Conservation (phyloP, 2,113 vertebrate species). For the Leptobrachium leishanense region DNA sequence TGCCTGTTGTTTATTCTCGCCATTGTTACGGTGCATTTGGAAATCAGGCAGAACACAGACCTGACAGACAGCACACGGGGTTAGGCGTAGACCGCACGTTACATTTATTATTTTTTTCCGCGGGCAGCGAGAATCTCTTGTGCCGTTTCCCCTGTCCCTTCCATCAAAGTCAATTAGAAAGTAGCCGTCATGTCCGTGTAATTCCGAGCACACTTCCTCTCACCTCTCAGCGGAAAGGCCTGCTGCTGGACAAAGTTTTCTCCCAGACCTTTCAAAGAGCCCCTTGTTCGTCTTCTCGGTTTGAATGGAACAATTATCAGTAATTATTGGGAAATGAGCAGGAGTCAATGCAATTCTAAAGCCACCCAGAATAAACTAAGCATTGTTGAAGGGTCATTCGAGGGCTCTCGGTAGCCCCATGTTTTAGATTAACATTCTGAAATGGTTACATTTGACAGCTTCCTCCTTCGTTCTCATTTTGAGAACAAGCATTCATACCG, state of each 20-base stretch:
- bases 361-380: conserved; percentile 67
- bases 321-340: conserved; percentile 73
- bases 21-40: conserved; percentile 60
- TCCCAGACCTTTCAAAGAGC: conserved; percentile 62
- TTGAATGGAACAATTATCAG: conserved; percentile 69
- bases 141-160: conserved; percentile 49
- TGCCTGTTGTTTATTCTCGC: conserved; percentile 55
- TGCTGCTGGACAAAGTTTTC: conserved; percentile 65
- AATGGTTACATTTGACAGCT: conserved; percentile 65
- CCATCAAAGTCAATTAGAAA: conserved; percentile 64
- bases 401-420: conserved; percentile 47
- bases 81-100: conserved; percentile 51
- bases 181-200: conserved; percentile 57
- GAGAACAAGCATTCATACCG: conserved; percentile 50
- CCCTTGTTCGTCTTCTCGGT: conserved; percentile 66
- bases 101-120: conserved; percentile 30
- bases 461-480: conserved; percentile 52
- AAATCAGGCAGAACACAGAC: conserved; percentile 52
- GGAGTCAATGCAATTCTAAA: conserved; percentile 67
- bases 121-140: conserved; percentile 40
- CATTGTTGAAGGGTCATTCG: conserved; percentile 59
- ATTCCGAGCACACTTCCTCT: conserved; percentile 65
- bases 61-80: conserved; percentile 53
- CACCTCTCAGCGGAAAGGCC: conserved; percentile 67
- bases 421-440: conserved; percentile 61